These are phyloP conservation scores for Lutraria lutraria DNA, from an alignment of 2,888 invertebrate genomes.

Conservation along the genomic window DNA sequence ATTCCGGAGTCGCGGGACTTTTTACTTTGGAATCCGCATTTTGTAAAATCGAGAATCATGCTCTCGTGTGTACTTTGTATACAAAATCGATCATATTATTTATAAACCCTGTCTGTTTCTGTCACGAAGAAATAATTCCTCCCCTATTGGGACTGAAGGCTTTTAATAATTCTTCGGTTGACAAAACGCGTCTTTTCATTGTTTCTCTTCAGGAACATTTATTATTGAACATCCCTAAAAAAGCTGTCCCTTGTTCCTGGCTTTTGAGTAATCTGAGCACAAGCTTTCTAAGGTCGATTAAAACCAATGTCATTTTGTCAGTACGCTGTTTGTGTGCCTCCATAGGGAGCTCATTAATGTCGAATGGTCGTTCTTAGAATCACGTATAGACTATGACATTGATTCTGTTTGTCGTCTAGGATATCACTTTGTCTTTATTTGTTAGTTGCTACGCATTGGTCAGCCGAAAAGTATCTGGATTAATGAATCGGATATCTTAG, in stretches of 20 bases:
- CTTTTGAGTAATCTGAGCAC: neutral
- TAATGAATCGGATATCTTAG: neutral
- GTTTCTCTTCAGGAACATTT: neutral
- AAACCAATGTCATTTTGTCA: neutral
- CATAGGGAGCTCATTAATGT: neutral
- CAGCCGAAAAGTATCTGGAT: neutral
- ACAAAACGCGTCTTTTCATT: too few relatives aligned
- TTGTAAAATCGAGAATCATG: too few relatives aligned
- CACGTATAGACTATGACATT: neutral
- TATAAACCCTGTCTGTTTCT: too few relatives aligned
- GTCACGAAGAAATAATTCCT: too few relatives aligned
- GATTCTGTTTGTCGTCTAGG: neutral
- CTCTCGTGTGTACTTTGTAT: too few relatives aligned
- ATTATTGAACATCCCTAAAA: neutral
- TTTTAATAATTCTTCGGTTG: too few relatives aligned
- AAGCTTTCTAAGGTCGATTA: neutral
- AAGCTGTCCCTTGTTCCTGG: neutral
- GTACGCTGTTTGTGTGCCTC: neutral
- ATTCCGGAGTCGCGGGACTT: too few relatives aligned
- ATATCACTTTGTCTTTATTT: neutral
- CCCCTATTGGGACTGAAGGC: too few relatives aligned
- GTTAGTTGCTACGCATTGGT: neutral
- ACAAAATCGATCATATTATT: too few relatives aligned
- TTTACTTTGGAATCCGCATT: too few relatives aligned
- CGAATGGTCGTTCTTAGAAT: neutral